These are phyloP conservation scores for Caenorhabditis imperialis DNA, from an alignment of 2,888 invertebrate genomes.

Conservation along the genomic window DNA sequence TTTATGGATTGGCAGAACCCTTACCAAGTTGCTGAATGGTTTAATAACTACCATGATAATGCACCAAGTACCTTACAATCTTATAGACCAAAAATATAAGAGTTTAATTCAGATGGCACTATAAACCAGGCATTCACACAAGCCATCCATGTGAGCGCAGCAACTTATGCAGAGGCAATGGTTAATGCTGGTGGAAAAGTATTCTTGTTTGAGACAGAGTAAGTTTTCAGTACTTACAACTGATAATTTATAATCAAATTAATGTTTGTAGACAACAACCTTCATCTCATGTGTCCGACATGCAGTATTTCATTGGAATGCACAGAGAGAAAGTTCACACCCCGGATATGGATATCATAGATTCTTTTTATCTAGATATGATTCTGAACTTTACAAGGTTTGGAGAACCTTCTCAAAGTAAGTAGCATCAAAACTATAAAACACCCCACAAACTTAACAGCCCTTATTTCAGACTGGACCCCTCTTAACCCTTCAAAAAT, in stretches of 20 bases:
- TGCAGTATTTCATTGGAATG: slow-evolving; percentile 47
- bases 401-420: slow-evolving; percentile 38
- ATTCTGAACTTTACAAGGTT: slow-evolving; percentile 44
- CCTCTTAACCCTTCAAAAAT: slow-evolving; percentile 19
- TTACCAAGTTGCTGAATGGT: not conserved
- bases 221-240: no score
- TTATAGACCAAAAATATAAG: no score
- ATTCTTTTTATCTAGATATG: slow-evolving; percentile 34
- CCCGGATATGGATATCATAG: slow-evolving; percentile 35
- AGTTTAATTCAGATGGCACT: no score
- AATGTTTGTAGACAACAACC: slow-evolving; percentile 28
- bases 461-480: slow-evolving; percentile 35
- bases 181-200: slow-evolving; percentile 16
- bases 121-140: no score
- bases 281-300: slow-evolving; percentile 33
- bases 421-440: no score
- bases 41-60: not conserved
- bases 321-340: slow-evolving; percentile 14
- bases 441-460: no score
- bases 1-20: slow-evolving; percentile 37
- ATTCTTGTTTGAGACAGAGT: slow-evolving; percentile 23
- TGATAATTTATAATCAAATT: no score
- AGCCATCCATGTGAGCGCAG: slow-evolving; percentile 10
- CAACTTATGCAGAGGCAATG: slow-evolving; percentile 13
- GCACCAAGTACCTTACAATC: no score